Conservation (phyloP, 2,888 invertebrate genomes). For the Chrysodeixis includens region DNA sequence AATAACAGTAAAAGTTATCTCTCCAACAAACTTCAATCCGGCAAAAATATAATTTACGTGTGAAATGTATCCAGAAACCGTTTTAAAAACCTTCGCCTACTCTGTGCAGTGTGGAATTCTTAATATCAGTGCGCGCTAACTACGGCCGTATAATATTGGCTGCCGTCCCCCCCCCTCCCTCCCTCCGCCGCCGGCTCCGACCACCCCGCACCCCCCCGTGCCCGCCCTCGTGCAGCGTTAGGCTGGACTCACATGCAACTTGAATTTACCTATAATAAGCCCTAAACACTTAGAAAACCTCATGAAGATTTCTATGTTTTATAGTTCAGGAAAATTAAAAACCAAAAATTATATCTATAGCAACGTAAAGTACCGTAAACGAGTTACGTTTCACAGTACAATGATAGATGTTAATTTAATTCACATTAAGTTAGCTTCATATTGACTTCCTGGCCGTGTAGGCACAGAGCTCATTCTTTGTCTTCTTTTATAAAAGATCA, state of each 20-base stretch:
- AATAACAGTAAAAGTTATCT: too few species aligned
- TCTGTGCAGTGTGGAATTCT: slow-evolving; percentile 84
- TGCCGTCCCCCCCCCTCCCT: slow-evolving; percentile 53
- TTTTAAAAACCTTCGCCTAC: slow-evolving; percentile 50
- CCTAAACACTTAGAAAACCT: background rate
- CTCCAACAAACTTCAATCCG: too few species aligned
- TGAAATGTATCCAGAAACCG: background rate
- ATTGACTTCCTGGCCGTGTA: too few species aligned
- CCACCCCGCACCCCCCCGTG: slow-evolving; percentile 32
- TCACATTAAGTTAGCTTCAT: too few species aligned
- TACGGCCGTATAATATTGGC: slow-evolving; percentile 87
- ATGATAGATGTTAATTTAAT: too few species aligned
- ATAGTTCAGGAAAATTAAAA: background rate
- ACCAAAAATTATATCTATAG: too few species aligned
- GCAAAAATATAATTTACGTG: background rate
- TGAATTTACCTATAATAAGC: slow-evolving; percentile 31
- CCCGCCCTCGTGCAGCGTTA: slow-evolving; percentile 53
- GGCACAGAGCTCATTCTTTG: too few species aligned
- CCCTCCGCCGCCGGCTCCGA: slow-evolving; percentile 3
- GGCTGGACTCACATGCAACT: slow-evolving; percentile 58
- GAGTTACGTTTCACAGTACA: too few species aligned
- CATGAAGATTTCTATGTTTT: background rate
- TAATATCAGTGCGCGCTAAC: slow-evolving; percentile 89
- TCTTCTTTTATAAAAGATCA: too few species aligned
- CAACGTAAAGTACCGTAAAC: too few species aligned